A percentile compares a stretch with the other conserved stretches of the same genome.
Evolutionary conservation across 1,140 invertebrate genomes (phyloP).

Genomic region (Zophobas morio): DNA sequence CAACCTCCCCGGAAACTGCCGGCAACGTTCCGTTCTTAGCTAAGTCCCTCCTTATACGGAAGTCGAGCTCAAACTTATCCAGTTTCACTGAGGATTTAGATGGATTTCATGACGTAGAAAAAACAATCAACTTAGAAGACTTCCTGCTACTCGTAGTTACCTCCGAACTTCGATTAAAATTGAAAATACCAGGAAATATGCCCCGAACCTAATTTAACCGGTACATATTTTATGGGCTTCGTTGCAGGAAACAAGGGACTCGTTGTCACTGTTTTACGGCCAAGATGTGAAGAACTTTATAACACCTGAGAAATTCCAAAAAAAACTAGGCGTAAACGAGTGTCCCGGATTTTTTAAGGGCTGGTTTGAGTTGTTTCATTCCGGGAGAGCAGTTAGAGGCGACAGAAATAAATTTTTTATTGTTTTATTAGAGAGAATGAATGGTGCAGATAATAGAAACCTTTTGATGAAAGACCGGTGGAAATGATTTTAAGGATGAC

Average conservation of each 20-base stretch:
- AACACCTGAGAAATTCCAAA: conserved; percentile 13
- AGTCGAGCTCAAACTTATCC: conserved; percentile 37
- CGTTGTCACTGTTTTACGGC: conserved; percentile 6
- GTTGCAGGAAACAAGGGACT: conserved; percentile 3
- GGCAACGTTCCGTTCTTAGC: conserved; percentile 10
- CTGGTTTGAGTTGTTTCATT: not conserved
- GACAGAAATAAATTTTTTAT: no score
- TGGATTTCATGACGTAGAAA: conserved; percentile 35
- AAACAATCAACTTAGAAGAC: conserved; percentile 30
- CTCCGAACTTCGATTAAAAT: not conserved
- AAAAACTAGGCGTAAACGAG: not conserved
- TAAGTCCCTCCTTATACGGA: conserved; percentile 17
- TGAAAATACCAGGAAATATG: not conserved
- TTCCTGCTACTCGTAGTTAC: not conserved
- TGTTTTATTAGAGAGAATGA: no score
- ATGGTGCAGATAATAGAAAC: no score
- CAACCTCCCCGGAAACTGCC: not conserved
- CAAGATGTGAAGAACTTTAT: not conserved
- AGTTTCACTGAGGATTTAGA: conserved; percentile 33
- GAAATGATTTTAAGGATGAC: no score
- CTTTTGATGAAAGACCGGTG: no score
- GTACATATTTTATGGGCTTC: conserved; percentile 10
- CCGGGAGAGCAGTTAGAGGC: no score
- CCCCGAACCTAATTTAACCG: conserved; percentile 2
- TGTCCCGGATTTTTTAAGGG: not conserved